A percentile compares a stretch with the other conserved stretches of the same genome.
Evolutionary conservation across 2,888 invertebrate genomes (phyloP).

Genomic region (Ochropacha duplaris): DNA sequence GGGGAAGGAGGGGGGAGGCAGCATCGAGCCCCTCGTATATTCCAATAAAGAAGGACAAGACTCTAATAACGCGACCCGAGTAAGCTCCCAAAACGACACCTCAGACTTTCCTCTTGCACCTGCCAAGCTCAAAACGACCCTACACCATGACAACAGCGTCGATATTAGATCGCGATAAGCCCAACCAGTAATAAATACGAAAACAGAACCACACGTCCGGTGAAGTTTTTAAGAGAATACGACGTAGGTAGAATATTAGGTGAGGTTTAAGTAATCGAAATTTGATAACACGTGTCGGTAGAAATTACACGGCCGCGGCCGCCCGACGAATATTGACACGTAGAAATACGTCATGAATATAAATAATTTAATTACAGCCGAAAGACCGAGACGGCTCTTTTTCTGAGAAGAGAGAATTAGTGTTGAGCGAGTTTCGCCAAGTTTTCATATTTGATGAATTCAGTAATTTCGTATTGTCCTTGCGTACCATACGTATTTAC

Average conservation of each 20-base stretch:
- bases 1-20: slow-evolving; percentile 19
- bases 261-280: slow-evolving; percentile 53
- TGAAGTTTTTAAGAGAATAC: slow-evolving; percentile 63
- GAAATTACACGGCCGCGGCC: slow-evolving; percentile 30
- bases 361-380: slow-evolving; percentile 46
- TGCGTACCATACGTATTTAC: slow-evolving; percentile 3
- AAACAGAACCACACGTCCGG: slow-evolving; percentile 65
- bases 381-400: background rate
- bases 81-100: slow-evolving; percentile 74
- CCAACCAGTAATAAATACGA: slow-evolving; percentile 58
- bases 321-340: slow-evolving; percentile 7
- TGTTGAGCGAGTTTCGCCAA: slow-evolving; percentile 3
- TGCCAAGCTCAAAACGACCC: slow-evolving; percentile 36
- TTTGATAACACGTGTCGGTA: slow-evolving; percentile 53
- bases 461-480: slow-evolving; percentile 7
- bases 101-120: slow-evolving; percentile 43
- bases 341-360: slow-evolving; percentile 44
- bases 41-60: slow-evolving; percentile 76
- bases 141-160: slow-evolving; percentile 24
- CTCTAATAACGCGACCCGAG: slow-evolving; percentile 71
- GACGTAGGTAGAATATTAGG: slow-evolving; percentile 61
- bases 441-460: slow-evolving; percentile 15
- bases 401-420: background rate
- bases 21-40: slow-evolving; percentile 58
- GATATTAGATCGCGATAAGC: slow-evolving; percentile 16